Evolutionary conservation across 2,113 vertebrate species (phyloP), one percentile per base, ranked within the genome.

Genomic region (Sebastes schlegelii): DNA sequence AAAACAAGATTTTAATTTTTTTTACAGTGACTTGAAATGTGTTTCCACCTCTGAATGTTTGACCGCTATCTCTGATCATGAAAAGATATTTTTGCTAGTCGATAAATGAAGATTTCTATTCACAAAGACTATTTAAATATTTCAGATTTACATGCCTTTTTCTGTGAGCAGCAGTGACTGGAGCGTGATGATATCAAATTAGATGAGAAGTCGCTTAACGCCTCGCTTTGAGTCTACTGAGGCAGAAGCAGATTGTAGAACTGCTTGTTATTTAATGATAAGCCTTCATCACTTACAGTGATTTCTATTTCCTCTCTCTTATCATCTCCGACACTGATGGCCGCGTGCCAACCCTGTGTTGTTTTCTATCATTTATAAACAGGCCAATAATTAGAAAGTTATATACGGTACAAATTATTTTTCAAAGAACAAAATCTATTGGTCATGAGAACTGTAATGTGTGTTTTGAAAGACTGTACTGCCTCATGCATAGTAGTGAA

Each of bases 1-100:
- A 68, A 72, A 68, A 46, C 6, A 55, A 68, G 5, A 67, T 60
- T 48, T 60, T 2, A 6, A 1, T 63, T 64, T 51, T 5, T 43
- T 66, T 70, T 9, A 79, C 51, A 52, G 61, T 61, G 86, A 79
- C 74, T 86, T 83, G 68, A 83, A 82, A 80, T 8, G 68, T 40
- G 12, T 40, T 54, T 80, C 68, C 74, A 88, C 58, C 55, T 76
- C 73, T 81, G 74, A 79, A 74, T 84, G 82, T 88, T 85, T 92
- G 26, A 65, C 75, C 43, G 69, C 75, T 64, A 19, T 80, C 71
- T 1, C 1, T 9, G 63, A 75, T 74, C 74, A 86, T 6, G 1
- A 84, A 80, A 83, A 81, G 77, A 91, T 89, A 89, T 91, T 93
- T 92, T 91, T 91, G 69, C 71, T 81, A 87, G 65, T 63, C 10